These are phyloP conservation scores for Pararge aegeria DNA, from an alignment of 1,140 invertebrate species.

Conservation along the genomic window DNA sequence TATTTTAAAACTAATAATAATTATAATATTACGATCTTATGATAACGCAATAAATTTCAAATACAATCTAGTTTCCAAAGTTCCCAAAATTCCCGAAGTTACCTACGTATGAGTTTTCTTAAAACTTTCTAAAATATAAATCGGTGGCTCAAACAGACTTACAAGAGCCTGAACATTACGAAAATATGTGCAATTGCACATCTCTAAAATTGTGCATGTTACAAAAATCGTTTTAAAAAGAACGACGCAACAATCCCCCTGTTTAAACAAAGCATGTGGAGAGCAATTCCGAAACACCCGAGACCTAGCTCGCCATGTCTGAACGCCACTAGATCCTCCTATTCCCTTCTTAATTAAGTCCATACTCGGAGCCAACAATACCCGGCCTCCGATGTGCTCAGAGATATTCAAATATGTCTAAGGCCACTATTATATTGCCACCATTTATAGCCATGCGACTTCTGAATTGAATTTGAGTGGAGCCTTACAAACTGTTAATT, in stretches of 20 bases:
- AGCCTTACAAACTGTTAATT: slow-evolving; percentile 42
- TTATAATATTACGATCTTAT: no score
- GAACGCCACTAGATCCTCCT: slow-evolving; percentile 70
- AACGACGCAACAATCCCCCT: not conserved
- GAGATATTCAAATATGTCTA: slow-evolving; percentile 78
- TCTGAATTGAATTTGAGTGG: slow-evolving; percentile 50
- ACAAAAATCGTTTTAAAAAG: not conserved
- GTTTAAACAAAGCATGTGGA: slow-evolving; percentile 30
- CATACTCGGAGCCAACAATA: slow-evolving; percentile 75
- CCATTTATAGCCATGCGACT: slow-evolving; percentile 61
- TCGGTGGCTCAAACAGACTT: no score
- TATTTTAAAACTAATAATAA: no score
- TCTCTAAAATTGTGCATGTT: no score
- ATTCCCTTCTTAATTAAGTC: slow-evolving; percentile 76
- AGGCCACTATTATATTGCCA: slow-evolving; percentile 65
- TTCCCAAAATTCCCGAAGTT: no score
- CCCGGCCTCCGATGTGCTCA: slow-evolving; percentile 60
- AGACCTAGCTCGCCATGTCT: slow-evolving; percentile 30
- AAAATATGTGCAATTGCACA: no score
- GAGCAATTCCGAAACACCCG: slow-evolving; percentile 25
- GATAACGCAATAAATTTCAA: no score
- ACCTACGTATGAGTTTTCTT: no score
- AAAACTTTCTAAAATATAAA: no score
- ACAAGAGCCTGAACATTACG: no score
- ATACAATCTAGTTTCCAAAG: no score